A percentile compares a stretch with the other conserved stretches of the same genome.
Conservation (phyloP, 2,888 invertebrate genomes). For the Nemapogon koenigi region DNA sequence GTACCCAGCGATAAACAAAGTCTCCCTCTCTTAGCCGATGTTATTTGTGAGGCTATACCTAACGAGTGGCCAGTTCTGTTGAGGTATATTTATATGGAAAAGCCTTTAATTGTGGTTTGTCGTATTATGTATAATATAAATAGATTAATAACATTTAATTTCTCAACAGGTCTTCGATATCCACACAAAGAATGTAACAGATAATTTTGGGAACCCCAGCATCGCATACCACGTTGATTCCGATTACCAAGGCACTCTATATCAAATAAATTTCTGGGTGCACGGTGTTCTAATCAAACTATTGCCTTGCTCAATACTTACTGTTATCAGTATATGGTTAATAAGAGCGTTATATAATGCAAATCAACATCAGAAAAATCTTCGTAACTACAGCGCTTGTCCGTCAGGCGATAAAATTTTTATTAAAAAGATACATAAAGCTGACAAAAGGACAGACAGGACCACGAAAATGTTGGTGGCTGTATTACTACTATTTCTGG, state of each 20-base stretch:
- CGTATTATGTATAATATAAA: no score
- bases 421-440: slow-evolving; percentile 56
- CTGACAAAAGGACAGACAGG: slow-evolving; percentile 80
- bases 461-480: slow-evolving; percentile 91
- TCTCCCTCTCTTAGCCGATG: no score
- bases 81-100: no score
- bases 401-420: slow-evolving; percentile 52
- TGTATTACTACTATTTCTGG: slow-evolving; percentile 82
- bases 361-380: slow-evolving; percentile 74
- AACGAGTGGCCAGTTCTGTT: no score
- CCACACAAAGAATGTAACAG: slow-evolving; percentile 51
- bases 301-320: slow-evolving; percentile 79
- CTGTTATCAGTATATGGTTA: slow-evolving; percentile 74
- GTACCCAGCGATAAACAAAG: no score
- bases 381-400: slow-evolving; percentile 69
- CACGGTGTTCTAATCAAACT: slow-evolving; percentile 82
- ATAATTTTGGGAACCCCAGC: slow-evolving; percentile 39
- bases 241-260: slow-evolving; percentile 64
- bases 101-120: no score
- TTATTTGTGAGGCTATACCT: no score
- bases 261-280: slow-evolving; percentile 80
- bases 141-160: no score
- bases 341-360: slow-evolving; percentile 77
- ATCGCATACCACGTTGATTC: slow-evolving; percentile 57
- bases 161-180: slow-evolving; percentile 48